Percentiles rank a stretch among this genome's conserved stretches.
Conservation (phyloP, 2,797 vertebrate species). For the Oreortyx pictus region DNA sequence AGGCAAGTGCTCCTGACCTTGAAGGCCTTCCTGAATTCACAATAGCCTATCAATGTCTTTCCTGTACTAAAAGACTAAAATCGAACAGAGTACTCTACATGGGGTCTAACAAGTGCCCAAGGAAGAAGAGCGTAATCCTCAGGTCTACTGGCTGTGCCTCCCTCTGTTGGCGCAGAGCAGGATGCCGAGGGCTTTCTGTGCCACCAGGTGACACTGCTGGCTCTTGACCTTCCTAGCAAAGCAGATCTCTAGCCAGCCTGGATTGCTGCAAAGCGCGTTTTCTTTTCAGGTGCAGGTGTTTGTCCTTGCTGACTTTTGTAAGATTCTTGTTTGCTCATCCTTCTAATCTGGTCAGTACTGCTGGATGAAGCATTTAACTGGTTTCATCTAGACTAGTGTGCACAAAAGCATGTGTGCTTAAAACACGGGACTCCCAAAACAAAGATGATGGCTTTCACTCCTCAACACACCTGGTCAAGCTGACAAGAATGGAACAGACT, state of each 20-base stretch:
- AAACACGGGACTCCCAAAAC: not conserved
- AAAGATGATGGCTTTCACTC: not conserved
- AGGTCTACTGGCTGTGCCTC: not conserved
- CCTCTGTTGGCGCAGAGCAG: not conserved
- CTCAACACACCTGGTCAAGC: not conserved
- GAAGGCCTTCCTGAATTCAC: not conserved
- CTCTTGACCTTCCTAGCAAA: not conserved
- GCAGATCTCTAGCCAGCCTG: not conserved
- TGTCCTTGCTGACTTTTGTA: not conserved
- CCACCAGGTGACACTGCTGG: not conserved
- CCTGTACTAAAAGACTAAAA: not conserved
- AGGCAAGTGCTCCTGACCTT: too few relatives aligned
- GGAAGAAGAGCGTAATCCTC: not conserved
- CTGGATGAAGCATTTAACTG: not conserved
- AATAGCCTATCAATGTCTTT: not conserved
- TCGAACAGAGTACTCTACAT: not conserved
- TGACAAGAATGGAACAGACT: not conserved
- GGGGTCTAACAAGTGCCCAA: not conserved
- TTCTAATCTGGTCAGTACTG: not conserved
- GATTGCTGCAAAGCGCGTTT: not conserved
- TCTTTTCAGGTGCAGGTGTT: not conserved
- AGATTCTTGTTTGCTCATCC: not conserved
- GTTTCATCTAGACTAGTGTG: not conserved
- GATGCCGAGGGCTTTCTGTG: not conserved
- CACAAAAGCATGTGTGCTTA: not conserved